phyloP scores from a whole-genome alignment of 2,113 vertebrate genomes.

The Ochotona curzoniae region DNA sequence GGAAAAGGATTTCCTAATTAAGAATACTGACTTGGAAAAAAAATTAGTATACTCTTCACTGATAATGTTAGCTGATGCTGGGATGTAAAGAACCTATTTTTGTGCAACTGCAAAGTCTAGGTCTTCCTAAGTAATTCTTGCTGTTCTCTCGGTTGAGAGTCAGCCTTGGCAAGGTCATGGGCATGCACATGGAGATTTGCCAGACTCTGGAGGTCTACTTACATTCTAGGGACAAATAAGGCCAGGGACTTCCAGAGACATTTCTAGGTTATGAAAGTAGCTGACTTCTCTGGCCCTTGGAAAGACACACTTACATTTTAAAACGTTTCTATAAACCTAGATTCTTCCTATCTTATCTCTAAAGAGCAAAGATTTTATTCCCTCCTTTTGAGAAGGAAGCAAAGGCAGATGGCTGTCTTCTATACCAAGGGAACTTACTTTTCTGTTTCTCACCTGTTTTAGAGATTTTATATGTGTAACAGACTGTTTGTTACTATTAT shows the following conservation, averaged over 20 bases:
- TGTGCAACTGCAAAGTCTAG: constrained; percentile 39
- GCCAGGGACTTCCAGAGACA: not conserved
- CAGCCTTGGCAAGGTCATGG: constrained; percentile 30
- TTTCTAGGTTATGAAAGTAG: constrained; percentile 48
- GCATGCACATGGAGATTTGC: not conserved
- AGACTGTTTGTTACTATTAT: not conserved
- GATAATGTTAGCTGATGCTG: not conserved
- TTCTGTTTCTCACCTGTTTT: constrained; percentile 15
- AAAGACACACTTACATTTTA: constrained; percentile 23
- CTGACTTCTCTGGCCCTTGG: constrained; percentile 8
- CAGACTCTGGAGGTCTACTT: constrained; percentile 23
- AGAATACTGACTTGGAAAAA: constrained; percentile 34
- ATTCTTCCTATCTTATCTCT: constrained; percentile 34
- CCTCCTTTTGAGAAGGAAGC: not conserved
- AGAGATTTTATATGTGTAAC: not conserved
- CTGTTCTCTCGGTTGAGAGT: constrained; percentile 9
- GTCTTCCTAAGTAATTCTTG: constrained; percentile 13
- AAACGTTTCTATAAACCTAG: constrained; percentile 8
- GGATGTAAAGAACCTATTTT: not conserved
- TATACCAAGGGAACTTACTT: constrained; percentile 17
- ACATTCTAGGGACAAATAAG: constrained; percentile 57
- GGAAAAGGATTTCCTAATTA: constrained; percentile 34
- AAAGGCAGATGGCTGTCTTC: not conserved
- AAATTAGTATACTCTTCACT: not conserved
- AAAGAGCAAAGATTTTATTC: constrained; percentile 10